Evolutionary conservation across 2,888 invertebrate species (phyloP), one percentile per base, ranked within the genome.

Genomic region (Psylliodes chrysocephalus): DNA sequence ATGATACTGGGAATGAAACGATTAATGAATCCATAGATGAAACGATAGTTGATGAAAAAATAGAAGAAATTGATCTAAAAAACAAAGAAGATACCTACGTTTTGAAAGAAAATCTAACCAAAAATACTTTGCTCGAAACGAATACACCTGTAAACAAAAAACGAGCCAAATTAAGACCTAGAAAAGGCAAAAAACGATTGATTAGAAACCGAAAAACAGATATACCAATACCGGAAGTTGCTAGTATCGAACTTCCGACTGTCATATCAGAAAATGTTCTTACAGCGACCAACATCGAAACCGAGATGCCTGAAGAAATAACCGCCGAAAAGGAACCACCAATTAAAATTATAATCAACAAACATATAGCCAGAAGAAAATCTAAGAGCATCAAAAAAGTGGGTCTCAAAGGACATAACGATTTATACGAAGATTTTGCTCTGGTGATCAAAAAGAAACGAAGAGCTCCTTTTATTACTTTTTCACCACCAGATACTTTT

Each of bases 361-460:
- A 69, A 15, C 71, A 73, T 40, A 67, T 71, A 52, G 67, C 74
- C 1, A 69, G 74, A 42, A 64, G 75, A n/a, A 75, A 75, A 47
- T 74, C 75, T 1, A 74, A 73, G 42, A 73, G 69, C 38, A 71
- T 70, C 18, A 75, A 72, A 52, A 75, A 74, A 55, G 66, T 67
- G 15, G 73, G 72, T 12, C 30, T 52, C 15, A 74, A 72, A 54
- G 64, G 68, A 22, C 69, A 68, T 8, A 73, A 73, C 38, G 71
- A 75, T 59, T 51, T 75, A 53, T 75, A 71, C 53, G 68, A 74
- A 63, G 72, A 75, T 60, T 75, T 75, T 53, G 66, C 75, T 12
- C 65, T 75, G 62, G 75, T 75, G 12, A 74, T 75, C 7, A 75
- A 75, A 49, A 75, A 75, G 60, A 74, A 75, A 63, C 49, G 74